Percentiles rank a stretch among this genome's conserved stretches.
These are phyloP conservation scores for Eunapius fragilis DNA, from an alignment of 37 sponge, comb jelly and placozoan genomes.

Conservation along the genomic window DNA sequence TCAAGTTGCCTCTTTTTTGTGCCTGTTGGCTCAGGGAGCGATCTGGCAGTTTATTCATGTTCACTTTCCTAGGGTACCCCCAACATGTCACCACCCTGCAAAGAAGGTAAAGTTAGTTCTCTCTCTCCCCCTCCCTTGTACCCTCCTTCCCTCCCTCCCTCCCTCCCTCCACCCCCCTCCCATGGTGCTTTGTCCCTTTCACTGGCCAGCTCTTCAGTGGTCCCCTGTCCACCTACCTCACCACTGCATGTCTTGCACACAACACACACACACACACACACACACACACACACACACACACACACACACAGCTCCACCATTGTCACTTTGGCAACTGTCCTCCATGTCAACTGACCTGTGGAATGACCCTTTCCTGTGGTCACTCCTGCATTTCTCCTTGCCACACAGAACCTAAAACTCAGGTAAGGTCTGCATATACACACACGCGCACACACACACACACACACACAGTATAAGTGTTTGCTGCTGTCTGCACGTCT, in stretches of 20 bases:
- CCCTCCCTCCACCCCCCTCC: background rate
- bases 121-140: background rate
- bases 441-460: background rate
- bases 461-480: background rate
- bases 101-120: conserved; percentile 23
- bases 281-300: too few relatives aligned
- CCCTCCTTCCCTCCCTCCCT: background rate
- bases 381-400: conserved; percentile 59
- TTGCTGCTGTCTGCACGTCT: background rate
- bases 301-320: conserved; percentile 54
- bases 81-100: conserved; percentile 65
- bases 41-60: too few relatives aligned
- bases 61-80: conserved; percentile 42
- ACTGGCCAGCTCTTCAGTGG: background rate
- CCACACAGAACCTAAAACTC: conserved; percentile 59
- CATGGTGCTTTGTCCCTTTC: background rate
- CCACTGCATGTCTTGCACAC: too few relatives aligned
- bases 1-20: background rate
- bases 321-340: conserved; percentile 87
- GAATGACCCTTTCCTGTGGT: conserved; percentile 64
- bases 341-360: conserved; percentile 74
- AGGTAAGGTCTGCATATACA: conserved; percentile 1
- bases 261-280: too few relatives aligned
- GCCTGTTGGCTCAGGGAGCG: too few relatives aligned
- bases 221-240: too few relatives aligned